A percentile compares a stretch with the other conserved stretches of the same genome.
Conservation (phyloP, 2,113 vertebrate genomes). For the Cryptotis parvus region DNA sequence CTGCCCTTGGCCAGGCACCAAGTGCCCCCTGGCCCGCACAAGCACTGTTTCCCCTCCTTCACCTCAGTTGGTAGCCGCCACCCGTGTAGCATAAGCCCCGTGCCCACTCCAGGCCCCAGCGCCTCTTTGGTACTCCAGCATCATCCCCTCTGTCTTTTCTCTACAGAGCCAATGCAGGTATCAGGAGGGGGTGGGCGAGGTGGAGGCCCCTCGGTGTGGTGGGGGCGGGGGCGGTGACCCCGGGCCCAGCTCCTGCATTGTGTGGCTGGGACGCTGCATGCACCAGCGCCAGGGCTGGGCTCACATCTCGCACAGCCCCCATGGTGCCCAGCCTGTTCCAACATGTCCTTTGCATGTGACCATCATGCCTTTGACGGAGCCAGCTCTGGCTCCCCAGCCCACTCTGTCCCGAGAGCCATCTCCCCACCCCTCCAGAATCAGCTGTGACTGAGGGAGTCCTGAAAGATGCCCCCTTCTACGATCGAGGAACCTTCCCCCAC, state of each 20-base stretch:
- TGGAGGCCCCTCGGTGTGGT: neutral
- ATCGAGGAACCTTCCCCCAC: slow-evolving; percentile 79
- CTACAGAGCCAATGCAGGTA: slow-evolving; percentile 49
- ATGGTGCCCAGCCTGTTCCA: slow-evolving; percentile 72
- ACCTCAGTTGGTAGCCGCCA: slow-evolving; percentile 20
- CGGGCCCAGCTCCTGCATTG: slow-evolving; percentile 63
- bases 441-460: slow-evolving; percentile 79
- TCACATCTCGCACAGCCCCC: slow-evolving; percentile 53
- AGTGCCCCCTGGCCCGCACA: neutral
- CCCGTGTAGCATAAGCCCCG: neutral
- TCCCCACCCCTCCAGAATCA: slow-evolving; percentile 11
- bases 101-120: slow-evolving; percentile 12
- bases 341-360: slow-evolving; percentile 74
- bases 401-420: slow-evolving; percentile 63
- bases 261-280: slow-evolving; percentile 74
- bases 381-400: neutral
- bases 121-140: slow-evolving; percentile 4
- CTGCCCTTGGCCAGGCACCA: neutral
- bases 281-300: slow-evolving; percentile 43
- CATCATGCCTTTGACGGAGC: slow-evolving; percentile 63
- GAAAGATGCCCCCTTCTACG: slow-evolving; percentile 60
- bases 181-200: slow-evolving; percentile 20
- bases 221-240: neutral
- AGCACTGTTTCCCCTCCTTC: neutral
- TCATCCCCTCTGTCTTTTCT: neutral